Percentiles rank a stretch among this genome's conserved stretches.
These are phyloP conservation scores for Lacerta bilineata DNA, from an alignment of 2,797 vertebrate species.

Conservation along the genomic window DNA sequence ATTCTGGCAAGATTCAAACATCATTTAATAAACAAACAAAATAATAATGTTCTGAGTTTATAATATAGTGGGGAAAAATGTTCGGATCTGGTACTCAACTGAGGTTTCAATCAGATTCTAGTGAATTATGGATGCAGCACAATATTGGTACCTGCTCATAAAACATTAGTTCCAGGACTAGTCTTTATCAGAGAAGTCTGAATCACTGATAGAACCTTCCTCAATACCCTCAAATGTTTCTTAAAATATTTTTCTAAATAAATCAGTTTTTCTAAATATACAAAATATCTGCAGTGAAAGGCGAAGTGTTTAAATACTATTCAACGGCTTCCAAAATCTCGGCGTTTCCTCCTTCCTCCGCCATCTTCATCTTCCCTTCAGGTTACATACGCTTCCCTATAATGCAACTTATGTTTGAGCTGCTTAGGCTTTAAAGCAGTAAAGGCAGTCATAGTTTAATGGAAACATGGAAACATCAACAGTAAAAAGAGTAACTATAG, in stretches of 20 bases:
- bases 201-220: not conserved
- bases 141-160: too few species aligned
- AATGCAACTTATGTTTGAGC: not conserved
- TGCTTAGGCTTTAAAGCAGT: constrained; percentile 23
- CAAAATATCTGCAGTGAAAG: not conserved
- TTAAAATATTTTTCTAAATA: not conserved
- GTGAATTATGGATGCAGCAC: too few species aligned
- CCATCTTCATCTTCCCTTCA: too few species aligned
- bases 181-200: not conserved
- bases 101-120: too few species aligned
- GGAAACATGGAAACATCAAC: constrained; percentile 8
- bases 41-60: too few species aligned
- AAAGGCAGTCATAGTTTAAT: not conserved
- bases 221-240: not conserved
- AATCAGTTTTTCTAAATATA: not conserved
- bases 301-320: not conserved
- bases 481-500: not conserved
- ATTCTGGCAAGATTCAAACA: too few species aligned
- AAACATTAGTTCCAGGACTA: not conserved
- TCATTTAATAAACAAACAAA: too few species aligned
- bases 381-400: not conserved
- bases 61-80: too few species aligned
- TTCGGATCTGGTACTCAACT: too few species aligned
- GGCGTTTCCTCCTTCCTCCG: too few species aligned
- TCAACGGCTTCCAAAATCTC: constrained; percentile 2